Base-by-base conservation (phyloP, 1,140 invertebrate species). In the Pogonomyrmex californicus region DNA sequence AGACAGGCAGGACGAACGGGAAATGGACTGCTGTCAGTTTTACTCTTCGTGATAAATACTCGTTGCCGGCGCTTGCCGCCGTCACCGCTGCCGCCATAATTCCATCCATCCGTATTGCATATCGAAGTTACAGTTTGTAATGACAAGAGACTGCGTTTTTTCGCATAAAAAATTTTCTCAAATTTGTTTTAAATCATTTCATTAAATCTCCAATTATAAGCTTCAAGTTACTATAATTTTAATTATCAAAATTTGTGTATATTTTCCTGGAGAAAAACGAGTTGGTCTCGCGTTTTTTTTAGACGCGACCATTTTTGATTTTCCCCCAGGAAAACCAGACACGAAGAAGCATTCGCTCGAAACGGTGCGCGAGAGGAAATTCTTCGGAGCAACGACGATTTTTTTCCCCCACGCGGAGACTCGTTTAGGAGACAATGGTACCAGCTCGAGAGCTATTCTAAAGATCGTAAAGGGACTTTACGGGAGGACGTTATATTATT, bases 21-120 rank as follows among this genome's bases (percentile, higher is more conserved):
- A 95, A 95, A 95, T 95, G 94, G 94, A 95, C 94, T 93, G 93
- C 94, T 95, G 94, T 95, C 94, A 94, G 94, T 94, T 94, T 95
- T 94, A 94, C 93, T 93, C 93, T 92, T 92, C 91, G 92, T 94
- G 93, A 94, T 95, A 94, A 94, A 95, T 94, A 92, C 88, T 85
- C 78, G 90, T 79, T 81, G 85, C 56, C 88, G 75, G 56, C 23
- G 60, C 71, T 30, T 51, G 49, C 38, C 75, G 49, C 49, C 41
- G 60, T 73, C 63, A 9, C 65, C 5, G 78, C n/a, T 47, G 56
- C 49, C 62, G 7, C 63, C 86, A 86, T 90, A 90, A 90, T 90
- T 90, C 89, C 71, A 38, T n/a, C 54, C 60, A 44, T 86, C 77
- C 87, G 60, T 86, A 82, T 77, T 82, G 65, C 58, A 49, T 49